Percentiles rank a stretch among this genome's conserved stretches.
Conservation (phyloP, 53 echinoderm and acorn worm genomes). For the Glandiceps talaboti region DNA sequence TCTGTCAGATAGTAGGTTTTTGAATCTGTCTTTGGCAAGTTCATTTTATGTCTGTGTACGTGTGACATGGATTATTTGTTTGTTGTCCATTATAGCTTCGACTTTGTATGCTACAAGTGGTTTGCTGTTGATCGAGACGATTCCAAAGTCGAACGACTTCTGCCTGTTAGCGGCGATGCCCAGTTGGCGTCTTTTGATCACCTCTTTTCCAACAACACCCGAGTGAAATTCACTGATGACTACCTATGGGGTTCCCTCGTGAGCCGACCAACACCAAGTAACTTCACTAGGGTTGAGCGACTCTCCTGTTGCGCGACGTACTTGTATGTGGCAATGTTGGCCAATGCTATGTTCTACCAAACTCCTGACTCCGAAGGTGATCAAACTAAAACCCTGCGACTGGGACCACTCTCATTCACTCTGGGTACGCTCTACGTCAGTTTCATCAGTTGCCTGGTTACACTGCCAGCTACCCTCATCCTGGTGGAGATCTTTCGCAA, state of each 20-base stretch:
- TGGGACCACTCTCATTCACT: slow-evolving; percentile 38
- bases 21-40: no score
- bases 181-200: slow-evolving; percentile 40
- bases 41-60: background rate
- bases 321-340: slow-evolving; percentile 57
- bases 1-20: no score
- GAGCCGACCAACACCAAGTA: slow-evolving; percentile 60
- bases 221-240: slow-evolving; percentile 44
- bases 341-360: slow-evolving; percentile 54
- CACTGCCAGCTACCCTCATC: slow-evolving; percentile 50
- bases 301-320: slow-evolving; percentile 54
- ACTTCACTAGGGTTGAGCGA: slow-evolving; percentile 52
- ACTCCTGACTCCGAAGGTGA: slow-evolving; percentile 9
- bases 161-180: slow-evolving; percentile 42
- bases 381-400: slow-evolving; percentile 13
- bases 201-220: slow-evolving; percentile 46
- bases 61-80: background rate
- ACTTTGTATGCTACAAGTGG: slow-evolving; percentile 64
- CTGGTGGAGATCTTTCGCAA: slow-evolving; percentile 66
- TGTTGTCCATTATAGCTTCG: slow-evolving; percentile 24
- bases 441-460: slow-evolving; percentile 43
- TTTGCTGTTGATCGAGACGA: slow-evolving; percentile 60
- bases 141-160: slow-evolving; percentile 39
- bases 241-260: slow-evolving; percentile 70
- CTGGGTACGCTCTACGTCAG: slow-evolving; percentile 35